These are phyloP conservation scores for Diarsia mendica DNA, from an alignment of 2,888 invertebrate genomes.

Conservation along the genomic window DNA sequence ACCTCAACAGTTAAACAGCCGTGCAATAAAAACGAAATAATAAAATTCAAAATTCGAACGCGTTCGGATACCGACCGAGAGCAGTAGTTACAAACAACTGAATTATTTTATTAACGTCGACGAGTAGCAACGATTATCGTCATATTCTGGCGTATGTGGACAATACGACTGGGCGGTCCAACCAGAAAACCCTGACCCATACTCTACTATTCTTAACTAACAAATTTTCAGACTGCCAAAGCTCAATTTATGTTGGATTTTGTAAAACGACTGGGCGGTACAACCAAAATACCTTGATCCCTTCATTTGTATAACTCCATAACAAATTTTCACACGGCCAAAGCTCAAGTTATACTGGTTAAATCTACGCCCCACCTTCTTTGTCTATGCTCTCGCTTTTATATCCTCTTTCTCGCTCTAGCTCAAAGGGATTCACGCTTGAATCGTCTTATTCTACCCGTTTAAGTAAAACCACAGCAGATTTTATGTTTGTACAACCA, in stretches of 20 bases:
- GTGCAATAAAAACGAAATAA: constrained; percentile 58
- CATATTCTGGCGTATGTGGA: constrained; percentile 84
- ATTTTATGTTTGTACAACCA: constrained; percentile 71
- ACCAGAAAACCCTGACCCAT: constrained; percentile 54
- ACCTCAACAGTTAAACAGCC: constrained; percentile 57
- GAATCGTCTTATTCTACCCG: constrained; percentile 72
- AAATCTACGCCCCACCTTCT: constrained; percentile 75
- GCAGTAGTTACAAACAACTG: constrained; percentile 80
- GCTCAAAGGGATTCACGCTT: constrained; percentile 72
- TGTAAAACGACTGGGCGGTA: constrained; percentile 82
- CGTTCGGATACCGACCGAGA: constrained; percentile 72
- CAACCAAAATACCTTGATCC: constrained; percentile 54
- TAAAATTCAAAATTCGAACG: constrained; percentile 61
- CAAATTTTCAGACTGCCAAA: constrained; percentile 29
- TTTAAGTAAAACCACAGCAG: constrained; percentile 73
- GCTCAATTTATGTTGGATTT: constrained; percentile 39
- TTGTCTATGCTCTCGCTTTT: constrained; percentile 69
- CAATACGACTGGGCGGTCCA: constrained; percentile 81
- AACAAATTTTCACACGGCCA: constrained; percentile 23
- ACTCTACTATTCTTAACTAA: constrained; percentile 35
- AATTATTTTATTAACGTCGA: constrained; percentile 86
- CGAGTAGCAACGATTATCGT: constrained; percentile 83
- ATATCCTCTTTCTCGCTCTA: constrained; percentile 64
- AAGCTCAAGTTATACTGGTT: constrained; percentile 54
- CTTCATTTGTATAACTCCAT: constrained; percentile 42